Conservation (phyloP, 2,888 invertebrate species). For the Agrochola lota region DNA sequence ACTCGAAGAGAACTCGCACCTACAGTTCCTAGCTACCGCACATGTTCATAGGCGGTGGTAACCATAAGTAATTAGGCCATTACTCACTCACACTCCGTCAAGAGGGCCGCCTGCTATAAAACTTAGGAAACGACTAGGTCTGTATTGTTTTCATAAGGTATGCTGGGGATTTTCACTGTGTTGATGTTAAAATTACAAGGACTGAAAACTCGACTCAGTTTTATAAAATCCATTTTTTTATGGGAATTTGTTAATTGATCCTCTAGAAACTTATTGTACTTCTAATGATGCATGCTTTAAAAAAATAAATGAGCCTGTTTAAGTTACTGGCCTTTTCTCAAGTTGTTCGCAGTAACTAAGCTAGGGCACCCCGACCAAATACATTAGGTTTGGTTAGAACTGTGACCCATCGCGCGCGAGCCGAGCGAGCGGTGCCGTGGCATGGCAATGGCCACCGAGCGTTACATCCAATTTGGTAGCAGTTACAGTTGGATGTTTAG, state of each 20-base stretch:
- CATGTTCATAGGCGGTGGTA: neutral
- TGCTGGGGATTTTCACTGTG: neutral
- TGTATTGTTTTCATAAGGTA: neutral
- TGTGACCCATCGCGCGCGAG: neutral
- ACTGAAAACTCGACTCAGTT: neutral
- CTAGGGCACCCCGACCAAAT: too few relatives aligned
- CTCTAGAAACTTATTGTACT: neutral
- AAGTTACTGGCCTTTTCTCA: neutral
- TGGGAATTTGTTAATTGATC: neutral
- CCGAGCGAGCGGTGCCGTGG: neutral
- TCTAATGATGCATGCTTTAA: neutral
- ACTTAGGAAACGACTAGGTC: neutral
- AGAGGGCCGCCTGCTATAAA: neutral
- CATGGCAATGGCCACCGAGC: neutral
- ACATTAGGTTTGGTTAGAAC: neutral
- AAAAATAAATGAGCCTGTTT: too few relatives aligned
- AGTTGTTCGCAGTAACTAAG: too few relatives aligned
- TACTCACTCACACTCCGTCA: too few relatives aligned
- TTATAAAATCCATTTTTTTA: neutral
- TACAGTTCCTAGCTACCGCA: neutral
- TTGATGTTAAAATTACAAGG: neutral
- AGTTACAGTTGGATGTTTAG: neutral
- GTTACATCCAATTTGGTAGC: neutral
- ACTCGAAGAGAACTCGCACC: too few relatives aligned
- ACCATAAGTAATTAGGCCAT: neutral